phyloP scores from a whole-genome alignment of 2,113 vertebrate species.

The Oryzias melastigma region DNA sequence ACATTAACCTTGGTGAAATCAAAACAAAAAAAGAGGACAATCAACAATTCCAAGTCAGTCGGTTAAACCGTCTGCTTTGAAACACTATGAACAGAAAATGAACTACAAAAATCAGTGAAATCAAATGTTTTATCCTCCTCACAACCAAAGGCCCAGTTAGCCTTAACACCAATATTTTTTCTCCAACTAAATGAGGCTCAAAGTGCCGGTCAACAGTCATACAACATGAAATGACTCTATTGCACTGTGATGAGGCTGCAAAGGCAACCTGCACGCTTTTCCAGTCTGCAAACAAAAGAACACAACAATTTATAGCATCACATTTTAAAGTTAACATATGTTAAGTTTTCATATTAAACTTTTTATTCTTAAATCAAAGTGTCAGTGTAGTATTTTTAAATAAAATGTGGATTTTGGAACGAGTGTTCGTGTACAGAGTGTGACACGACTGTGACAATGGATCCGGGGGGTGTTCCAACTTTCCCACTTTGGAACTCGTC shows the following conservation, averaged over 20 bases:
- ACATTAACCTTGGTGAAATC: slow-evolving; percentile 19
- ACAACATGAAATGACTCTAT: slow-evolving; percentile 61
- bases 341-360: slow-evolving; percentile 45
- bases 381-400: slow-evolving; percentile 72
- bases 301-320: slow-evolving; percentile 26
- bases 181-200: slow-evolving; percentile 43
- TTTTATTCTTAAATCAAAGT: slow-evolving; percentile 67
- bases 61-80: slow-evolving; percentile 28
- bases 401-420: slow-evolving; percentile 52
- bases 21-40: slow-evolving; percentile 8
- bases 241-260: slow-evolving; percentile 62
- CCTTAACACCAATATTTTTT: slow-evolving; percentile 18
- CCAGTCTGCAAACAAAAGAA: slow-evolving; percentile 39
- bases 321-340: slow-evolving; percentile 41
- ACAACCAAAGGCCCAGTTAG: slow-evolving; percentile 32
- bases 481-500: slow-evolving; percentile 27
- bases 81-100: slow-evolving; percentile 29
- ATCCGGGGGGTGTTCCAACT: slow-evolving; percentile 37
- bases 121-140: slow-evolving; percentile 17
- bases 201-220: slow-evolving; percentile 51
- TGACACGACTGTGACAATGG: slow-evolving; percentile 41
- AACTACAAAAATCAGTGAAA: slow-evolving; percentile 33
- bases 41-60: slow-evolving; percentile 30
- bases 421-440: slow-evolving; percentile 39
- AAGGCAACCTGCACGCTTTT: slow-evolving; percentile 41